A percentile compares a stretch with the other conserved stretches of the same genome.
phyloP scores from a whole-genome alignment of 2,888 invertebrate genomes.

The Sylvicola cinctus region DNA sequence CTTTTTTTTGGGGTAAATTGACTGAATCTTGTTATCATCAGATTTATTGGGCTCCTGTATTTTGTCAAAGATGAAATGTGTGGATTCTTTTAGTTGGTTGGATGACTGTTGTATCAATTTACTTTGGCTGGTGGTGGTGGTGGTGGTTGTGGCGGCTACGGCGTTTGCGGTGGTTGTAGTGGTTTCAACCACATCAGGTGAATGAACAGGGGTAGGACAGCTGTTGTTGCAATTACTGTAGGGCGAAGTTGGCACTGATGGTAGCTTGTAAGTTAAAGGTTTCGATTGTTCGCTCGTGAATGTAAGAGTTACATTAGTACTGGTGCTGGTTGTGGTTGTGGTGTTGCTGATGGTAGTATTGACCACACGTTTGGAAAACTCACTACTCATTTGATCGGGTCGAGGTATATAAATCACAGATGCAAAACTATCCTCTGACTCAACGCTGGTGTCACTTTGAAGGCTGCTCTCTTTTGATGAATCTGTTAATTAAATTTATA shows the following conservation, averaged over 20 bases:
- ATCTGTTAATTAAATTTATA: constrained; percentile 22
- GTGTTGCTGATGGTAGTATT: constrained; percentile 14
- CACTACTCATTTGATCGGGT: constrained; percentile 35
- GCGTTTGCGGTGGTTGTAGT: constrained; percentile 14
- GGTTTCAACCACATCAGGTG: constrained; percentile 17
- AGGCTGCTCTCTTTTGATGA: constrained; percentile 76
- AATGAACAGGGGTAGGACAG: constrained; percentile 25
- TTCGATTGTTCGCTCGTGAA: not conserved
- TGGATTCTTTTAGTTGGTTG: constrained; percentile 8
- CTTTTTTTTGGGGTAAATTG: too few species aligned
- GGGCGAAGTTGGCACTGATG: constrained; percentile 60
- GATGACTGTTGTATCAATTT: not conserved
- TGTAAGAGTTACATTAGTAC: not conserved
- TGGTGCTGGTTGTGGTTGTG: constrained; percentile 9
- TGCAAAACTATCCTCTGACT: constrained; percentile 84
- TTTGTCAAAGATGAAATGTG: constrained; percentile 7
- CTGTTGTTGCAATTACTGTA: constrained; percentile 24
- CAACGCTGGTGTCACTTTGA: constrained; percentile 84
- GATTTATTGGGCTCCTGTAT: not conserved
- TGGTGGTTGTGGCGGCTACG: constrained; percentile 12
- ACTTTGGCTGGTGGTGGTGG: constrained; percentile 20
- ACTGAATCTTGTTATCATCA: constrained; percentile 1
- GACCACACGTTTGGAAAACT: constrained; percentile 23
- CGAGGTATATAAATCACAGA: constrained; percentile 74
- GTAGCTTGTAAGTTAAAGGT: constrained; percentile 19